A percentile compares a stretch with the other conserved stretches of the same genome.
Evolutionary conservation across 2,797 vertebrate species (phyloP).

Genomic region (Anguilla pacifica): DNA sequence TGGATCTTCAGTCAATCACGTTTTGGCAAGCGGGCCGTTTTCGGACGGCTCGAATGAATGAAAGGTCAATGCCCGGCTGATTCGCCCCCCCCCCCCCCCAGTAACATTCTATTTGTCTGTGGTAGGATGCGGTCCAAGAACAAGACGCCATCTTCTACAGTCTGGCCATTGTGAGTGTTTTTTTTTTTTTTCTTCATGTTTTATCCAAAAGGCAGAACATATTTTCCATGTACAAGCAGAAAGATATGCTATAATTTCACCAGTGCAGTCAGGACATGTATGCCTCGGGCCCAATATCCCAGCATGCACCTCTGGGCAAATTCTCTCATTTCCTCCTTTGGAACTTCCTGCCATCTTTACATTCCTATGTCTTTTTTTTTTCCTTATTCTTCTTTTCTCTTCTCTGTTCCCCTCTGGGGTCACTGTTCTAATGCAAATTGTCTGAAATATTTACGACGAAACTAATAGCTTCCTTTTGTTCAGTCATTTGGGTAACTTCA

Average conservation of each 20-base stretch:
- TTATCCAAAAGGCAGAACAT: constrained; percentile 15
- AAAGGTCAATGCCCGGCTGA: neutral
- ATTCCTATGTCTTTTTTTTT: constrained; percentile 25
- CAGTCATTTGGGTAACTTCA: constrained; percentile 46
- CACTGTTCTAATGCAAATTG: constrained; percentile 48
- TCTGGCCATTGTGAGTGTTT: neutral
- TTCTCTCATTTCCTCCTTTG: neutral
- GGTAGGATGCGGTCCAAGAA: neutral
- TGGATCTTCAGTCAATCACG: constrained; percentile 39
- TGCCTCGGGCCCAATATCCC: neutral
- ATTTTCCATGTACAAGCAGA: constrained; percentile 30
- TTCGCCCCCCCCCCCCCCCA: neutral
- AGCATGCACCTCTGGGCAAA: neutral
- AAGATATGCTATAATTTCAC: constrained; percentile 17
- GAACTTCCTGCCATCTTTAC: constrained; percentile 21
- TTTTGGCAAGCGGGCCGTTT: constrained; percentile 31
- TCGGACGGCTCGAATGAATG: constrained; percentile 3
- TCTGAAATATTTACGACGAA: constrained; percentile 51
- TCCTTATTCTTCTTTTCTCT: constrained; percentile 1
- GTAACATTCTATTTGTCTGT: neutral
- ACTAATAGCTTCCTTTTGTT: constrained; percentile 58
- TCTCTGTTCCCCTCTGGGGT: constrained; percentile 33
- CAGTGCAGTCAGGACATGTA: neutral
- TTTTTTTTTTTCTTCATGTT: neutral
- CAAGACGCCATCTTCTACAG: neutral